Percentiles rank a stretch among this genome's conserved stretches.
phyloP scores from a whole-genome alignment of 2,888 invertebrate genomes.

The Myopa testacea region DNA sequence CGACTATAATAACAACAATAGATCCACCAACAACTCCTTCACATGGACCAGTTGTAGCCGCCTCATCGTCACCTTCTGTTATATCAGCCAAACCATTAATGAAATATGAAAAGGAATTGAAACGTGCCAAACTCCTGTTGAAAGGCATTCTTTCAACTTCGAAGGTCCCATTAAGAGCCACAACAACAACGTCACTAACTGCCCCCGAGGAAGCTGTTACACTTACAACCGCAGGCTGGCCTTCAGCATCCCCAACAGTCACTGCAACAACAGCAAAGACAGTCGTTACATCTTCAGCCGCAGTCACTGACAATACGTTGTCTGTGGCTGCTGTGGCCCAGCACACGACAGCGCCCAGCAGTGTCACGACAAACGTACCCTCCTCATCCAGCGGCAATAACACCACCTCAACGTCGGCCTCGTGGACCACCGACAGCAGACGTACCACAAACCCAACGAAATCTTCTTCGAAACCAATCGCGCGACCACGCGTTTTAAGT shows the following conservation, averaged over 20 bases:
- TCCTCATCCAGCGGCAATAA: neutral
- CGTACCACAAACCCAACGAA: slow-evolving; percentile 55
- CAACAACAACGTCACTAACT: slow-evolving; percentile 22
- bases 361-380: neutral
- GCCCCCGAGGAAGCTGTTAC: neutral
- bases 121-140: slow-evolving; percentile 63
- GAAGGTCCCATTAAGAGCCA: slow-evolving; percentile 9
- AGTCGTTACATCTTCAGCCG: neutral
- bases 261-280: slow-evolving; percentile 30
- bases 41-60: slow-evolving; percentile 11
- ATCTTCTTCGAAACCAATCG: slow-evolving; percentile 61
- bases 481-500: slow-evolving; percentile 69
- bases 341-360: neutral
- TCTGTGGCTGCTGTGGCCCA: neutral
- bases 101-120: slow-evolving; percentile 60
- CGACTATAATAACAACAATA: neutral
- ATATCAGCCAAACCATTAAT: slow-evolving; percentile 43
- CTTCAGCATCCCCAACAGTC: neutral
- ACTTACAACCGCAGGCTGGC: neutral
- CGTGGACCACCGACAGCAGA: neutral
- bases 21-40: neutral
- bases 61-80: slow-evolving; percentile 29
- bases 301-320: slow-evolving; percentile 9
- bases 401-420: neutral
- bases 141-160: slow-evolving; percentile 48